Evolutionary conservation across 1,140 invertebrate genomes (phyloP).

Genomic region (Fopius arisanus): DNA sequence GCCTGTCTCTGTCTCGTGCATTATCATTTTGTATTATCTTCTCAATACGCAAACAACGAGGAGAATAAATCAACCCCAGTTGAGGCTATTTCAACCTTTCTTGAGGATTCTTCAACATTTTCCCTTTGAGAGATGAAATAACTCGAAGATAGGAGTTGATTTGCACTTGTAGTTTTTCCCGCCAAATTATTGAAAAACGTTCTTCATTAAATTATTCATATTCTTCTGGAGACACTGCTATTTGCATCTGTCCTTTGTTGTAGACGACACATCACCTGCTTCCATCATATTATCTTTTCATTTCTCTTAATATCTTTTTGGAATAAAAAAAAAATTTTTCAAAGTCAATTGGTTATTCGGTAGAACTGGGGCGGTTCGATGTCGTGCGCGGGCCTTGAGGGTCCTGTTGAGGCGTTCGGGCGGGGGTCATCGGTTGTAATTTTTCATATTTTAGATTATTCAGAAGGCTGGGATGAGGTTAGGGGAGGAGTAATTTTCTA

Average conservation of each 20-base stretch:
- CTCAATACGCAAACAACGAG: too few species aligned
- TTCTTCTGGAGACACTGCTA: background rate
- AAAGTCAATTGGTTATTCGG: slow-evolving; percentile 17
- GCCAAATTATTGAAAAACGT: background rate
- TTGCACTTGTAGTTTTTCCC: too few species aligned
- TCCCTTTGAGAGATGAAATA: too few species aligned
- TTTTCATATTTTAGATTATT: background rate
- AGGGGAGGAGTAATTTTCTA: background rate
- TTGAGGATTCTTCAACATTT: too few species aligned
- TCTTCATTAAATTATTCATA: background rate
- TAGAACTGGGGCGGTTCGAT: slow-evolving; percentile 27
- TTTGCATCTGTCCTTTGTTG: background rate
- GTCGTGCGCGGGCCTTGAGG: slow-evolving; percentile 24
- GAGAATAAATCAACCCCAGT: too few species aligned
- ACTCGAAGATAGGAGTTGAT: too few species aligned
- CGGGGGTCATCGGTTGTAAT: background rate
- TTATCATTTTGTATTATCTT: too few species aligned
- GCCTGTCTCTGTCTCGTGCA: too few species aligned
- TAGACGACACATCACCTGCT: background rate
- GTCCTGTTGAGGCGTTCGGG: slow-evolving; percentile 16
- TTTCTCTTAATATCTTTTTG: background rate
- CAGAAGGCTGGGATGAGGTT: background rate
- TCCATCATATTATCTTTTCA: background rate
- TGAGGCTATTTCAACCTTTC: too few species aligned
- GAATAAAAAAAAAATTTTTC: background rate